phyloP scores from a whole-genome alignment of 1,140 invertebrate species.

The Aphaenogaster rudis region DNA sequence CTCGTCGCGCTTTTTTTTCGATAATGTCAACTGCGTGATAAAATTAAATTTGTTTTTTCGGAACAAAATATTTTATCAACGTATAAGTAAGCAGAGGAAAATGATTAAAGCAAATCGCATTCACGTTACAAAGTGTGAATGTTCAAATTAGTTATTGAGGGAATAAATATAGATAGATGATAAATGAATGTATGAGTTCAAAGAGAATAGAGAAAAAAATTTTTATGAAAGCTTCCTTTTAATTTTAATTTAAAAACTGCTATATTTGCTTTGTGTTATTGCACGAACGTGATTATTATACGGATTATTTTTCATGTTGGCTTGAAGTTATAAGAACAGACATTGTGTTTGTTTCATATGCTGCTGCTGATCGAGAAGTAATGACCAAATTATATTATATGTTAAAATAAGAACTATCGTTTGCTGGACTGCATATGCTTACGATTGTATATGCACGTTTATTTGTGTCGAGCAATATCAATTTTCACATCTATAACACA shows the following conservation, averaged over 20 bases:
- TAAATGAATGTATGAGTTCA: not conserved
- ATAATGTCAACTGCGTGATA: conserved; percentile 29
- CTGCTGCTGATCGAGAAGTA: conserved; percentile 19
- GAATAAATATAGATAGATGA: not conserved
- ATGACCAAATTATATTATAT: not conserved
- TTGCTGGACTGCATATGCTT: not conserved
- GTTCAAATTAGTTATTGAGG: not conserved
- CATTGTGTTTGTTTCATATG: conserved; percentile 12
- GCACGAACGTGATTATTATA: conserved; percentile 6
- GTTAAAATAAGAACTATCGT: not conserved
- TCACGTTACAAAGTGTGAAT: not conserved
- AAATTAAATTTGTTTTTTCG: conserved; percentile 41
- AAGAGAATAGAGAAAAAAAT: conserved; percentile 4
- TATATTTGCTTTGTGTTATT: conserved; percentile 9
- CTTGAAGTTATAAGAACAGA: not conserved
- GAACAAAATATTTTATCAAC: not conserved
- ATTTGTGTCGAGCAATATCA: not conserved
- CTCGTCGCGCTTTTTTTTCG: conserved; percentile 54
- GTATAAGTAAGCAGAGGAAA: not conserved
- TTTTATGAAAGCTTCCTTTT: not conserved
- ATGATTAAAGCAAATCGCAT: not conserved
- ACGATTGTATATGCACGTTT: not conserved
- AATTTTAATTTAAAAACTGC: not conserved
- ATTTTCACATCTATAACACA: not conserved
- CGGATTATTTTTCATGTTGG: conserved; percentile 14